Evolutionary conservation across 2,888 invertebrate genomes (phyloP).

Genomic region (Monoplex corrugatus): DNA sequence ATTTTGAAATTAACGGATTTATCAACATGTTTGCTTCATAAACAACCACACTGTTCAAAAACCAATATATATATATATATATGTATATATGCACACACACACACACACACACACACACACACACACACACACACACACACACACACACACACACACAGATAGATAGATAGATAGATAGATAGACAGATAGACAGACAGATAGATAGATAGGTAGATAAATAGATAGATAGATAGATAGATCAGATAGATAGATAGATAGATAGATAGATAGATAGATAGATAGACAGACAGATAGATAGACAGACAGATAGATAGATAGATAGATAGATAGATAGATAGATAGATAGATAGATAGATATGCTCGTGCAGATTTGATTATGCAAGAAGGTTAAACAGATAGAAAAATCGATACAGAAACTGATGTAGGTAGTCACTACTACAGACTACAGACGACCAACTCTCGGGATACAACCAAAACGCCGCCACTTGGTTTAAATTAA

Average conservation of each 20-base stretch:
- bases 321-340: too few relatives aligned
- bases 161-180: not conserved
- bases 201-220: not conserved
- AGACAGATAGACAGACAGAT: not conserved
- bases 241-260: not conserved
- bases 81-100: constrained; percentile 4
- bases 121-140: constrained; percentile 15
- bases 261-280: not conserved
- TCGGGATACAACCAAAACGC: too few relatives aligned
- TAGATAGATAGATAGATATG: too few relatives aligned
- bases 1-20: too few relatives aligned
- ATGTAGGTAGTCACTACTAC: too few relatives aligned
- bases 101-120: constrained; percentile 22
- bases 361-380: too few relatives aligned
- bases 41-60: too few relatives aligned
- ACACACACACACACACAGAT: constrained; percentile 10
- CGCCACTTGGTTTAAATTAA: too few relatives aligned
- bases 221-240: not conserved
- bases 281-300: not conserved
- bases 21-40: too few relatives aligned
- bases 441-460: too few relatives aligned
- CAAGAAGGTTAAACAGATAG: too few relatives aligned
- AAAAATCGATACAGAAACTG: too few relatives aligned
- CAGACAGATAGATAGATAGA: not conserved
- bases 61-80: not conserved